Evolutionary conservation across 2,888 invertebrate species (phyloP).

Genomic region (Elaeidobius kamerunicus): DNA sequence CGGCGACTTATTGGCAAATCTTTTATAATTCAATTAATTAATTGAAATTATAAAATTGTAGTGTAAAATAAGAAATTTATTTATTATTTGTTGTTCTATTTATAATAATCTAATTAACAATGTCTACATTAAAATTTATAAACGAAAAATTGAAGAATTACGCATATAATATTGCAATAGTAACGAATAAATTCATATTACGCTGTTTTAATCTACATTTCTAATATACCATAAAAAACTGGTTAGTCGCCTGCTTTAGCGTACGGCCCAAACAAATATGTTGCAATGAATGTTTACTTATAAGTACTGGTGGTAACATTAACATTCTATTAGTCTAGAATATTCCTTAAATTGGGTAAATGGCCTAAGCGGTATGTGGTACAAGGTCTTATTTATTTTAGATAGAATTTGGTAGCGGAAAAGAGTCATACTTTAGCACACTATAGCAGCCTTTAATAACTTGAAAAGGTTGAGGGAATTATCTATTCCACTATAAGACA

Average conservation of each 20-base stretch:
- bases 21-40: no score
- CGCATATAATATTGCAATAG: no score
- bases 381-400: background rate
- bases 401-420: background rate
- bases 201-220: no score
- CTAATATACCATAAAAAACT: background rate
- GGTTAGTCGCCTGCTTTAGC: background rate
- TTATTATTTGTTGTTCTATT: no score
- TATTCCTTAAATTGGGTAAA: background rate
- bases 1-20: no score
- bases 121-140: no score
- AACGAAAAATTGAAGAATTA: no score
- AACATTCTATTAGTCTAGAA: background rate
- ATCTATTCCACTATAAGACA: background rate
- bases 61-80: no score
- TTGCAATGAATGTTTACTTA: background rate
- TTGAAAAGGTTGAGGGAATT: background rate
- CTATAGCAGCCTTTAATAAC: no score
- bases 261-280: background rate
- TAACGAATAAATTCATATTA: no score
- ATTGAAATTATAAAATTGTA: no score
- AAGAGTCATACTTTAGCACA: background rate
- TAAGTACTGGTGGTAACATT: background rate
- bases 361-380: background rate
- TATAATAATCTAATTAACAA: no score